Conservation (phyloP, 2,113 vertebrate species). For the Parus major region DNA sequence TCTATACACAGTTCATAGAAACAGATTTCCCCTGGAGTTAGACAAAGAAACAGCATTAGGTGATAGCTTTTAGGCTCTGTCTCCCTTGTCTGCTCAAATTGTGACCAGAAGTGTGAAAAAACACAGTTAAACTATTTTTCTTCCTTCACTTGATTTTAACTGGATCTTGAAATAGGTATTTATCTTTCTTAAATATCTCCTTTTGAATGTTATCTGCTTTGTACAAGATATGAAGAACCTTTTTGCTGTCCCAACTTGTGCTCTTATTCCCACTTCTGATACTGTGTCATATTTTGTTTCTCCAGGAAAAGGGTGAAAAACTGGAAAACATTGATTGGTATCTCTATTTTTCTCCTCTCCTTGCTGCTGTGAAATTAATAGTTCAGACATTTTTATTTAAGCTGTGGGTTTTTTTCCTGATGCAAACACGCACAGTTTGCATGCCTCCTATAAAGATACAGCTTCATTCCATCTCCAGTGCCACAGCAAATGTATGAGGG, state of each 20-base stretch:
- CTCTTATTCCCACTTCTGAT: background rate
- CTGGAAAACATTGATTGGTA: background rate
- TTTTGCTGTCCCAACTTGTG: background rate
- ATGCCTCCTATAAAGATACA: background rate
- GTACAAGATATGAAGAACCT: background rate
- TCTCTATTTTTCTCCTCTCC: background rate
- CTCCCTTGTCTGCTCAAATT: background rate
- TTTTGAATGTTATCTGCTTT: background rate
- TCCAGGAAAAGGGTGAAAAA: background rate
- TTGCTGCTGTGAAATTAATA: background rate
- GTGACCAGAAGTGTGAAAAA: background rate
- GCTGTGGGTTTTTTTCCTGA: background rate
- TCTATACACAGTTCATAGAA: background rate
- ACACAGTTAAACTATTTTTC: fast-evolving
- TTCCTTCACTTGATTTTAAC: background rate
- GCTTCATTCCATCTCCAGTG: background rate
- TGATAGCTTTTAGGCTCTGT: background rate
- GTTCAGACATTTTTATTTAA: background rate
- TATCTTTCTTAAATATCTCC: background rate
- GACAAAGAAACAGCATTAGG: background rate
- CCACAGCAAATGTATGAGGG: background rate
- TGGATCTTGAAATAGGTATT: background rate
- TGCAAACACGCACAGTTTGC: background rate
- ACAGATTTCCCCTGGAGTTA: background rate
- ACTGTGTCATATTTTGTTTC: background rate